Percentiles rank a stretch among this genome's conserved stretches.
These are phyloP conservation scores for Hiodon alosoides DNA, from an alignment of 2,113 vertebrate genomes.

Conservation along the genomic window DNA sequence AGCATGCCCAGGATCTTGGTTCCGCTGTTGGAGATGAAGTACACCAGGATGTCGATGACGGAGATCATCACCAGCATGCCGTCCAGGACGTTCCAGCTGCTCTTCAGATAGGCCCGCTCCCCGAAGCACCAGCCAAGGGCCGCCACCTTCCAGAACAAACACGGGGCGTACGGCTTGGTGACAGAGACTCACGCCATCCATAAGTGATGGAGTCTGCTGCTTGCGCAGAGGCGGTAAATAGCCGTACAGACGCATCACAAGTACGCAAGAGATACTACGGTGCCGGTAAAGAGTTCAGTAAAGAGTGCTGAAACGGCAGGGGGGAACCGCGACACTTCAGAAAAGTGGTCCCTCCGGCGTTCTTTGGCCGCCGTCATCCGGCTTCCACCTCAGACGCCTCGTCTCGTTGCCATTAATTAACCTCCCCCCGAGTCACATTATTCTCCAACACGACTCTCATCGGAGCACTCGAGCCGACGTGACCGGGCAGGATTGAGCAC, in stretches of 20 bases:
- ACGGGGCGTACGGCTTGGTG: not conserved
- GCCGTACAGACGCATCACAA: too few relatives aligned
- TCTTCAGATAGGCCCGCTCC: conserved; percentile 84
- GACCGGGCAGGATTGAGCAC: conserved; percentile 39
- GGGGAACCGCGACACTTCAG: conserved; percentile 24
- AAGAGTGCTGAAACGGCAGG: conserved; percentile 1
- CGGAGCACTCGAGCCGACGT: conserved; percentile 29
- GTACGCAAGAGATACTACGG: not conserved
- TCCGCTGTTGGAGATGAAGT: conserved; percentile 85
- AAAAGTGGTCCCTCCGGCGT: conserved; percentile 21
- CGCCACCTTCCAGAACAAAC: conserved; percentile 70
- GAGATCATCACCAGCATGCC: conserved; percentile 96
- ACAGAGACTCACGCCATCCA: not conserved
- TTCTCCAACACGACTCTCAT: conserved; percentile 43
- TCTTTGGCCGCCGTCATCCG: conserved; percentile 20
- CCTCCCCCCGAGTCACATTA: conserved; percentile 39
- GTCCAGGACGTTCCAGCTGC: conserved; percentile 95
- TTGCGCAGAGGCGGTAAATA: not conserved
- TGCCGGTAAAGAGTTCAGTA: not conserved
- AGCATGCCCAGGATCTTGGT: conserved; percentile 97
- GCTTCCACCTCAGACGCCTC: conserved; percentile 24
- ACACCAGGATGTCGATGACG: conserved; percentile 89
- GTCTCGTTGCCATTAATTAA: conserved; percentile 42
- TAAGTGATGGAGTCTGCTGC: not conserved
- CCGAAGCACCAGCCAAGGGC: conserved; percentile 89